A percentile compares a stretch with the other conserved stretches of the same genome.
Evolutionary conservation across 1,140 invertebrate genomes (phyloP).

Genomic region (Habropoda laboriosa): DNA sequence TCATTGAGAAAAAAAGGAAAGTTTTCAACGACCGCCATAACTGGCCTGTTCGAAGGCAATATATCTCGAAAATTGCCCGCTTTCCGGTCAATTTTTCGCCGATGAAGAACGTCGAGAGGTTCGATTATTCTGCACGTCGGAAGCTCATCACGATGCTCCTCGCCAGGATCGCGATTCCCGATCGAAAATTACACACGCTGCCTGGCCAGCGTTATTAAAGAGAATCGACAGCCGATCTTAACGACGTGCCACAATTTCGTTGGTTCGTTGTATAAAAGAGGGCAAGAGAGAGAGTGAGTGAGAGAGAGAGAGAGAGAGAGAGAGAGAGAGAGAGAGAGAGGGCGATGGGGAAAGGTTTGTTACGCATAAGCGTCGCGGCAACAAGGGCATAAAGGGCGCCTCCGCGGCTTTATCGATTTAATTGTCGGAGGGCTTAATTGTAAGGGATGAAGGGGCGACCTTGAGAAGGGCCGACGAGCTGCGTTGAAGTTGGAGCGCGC

Average conservation of each 20-base stretch:
- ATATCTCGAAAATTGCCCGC: background rate
- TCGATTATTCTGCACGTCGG: background rate
- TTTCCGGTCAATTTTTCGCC: background rate
- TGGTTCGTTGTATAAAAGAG: slow-evolving; percentile 21
- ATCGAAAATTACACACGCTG: slow-evolving; percentile 34
- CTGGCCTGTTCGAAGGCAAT: background rate
- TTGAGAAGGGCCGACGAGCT: slow-evolving; percentile 62
- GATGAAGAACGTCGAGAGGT: background rate
- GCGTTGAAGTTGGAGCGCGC: slow-evolving; percentile 60
- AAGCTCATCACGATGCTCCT: background rate
- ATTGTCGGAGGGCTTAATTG: slow-evolving; percentile 74
- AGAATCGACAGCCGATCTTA: slow-evolving; percentile 28
- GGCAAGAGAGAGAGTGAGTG: background rate
- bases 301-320: background rate
- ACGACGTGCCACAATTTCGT: slow-evolving; percentile 39
- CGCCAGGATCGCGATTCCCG: background rate
- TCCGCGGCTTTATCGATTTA: slow-evolving; percentile 73
- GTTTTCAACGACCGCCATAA: background rate
- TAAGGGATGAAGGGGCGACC: slow-evolving; percentile 68
- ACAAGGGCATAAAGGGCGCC: slow-evolving; percentile 39
- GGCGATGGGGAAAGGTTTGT: slow-evolving; percentile 22
- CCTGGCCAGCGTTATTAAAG: slow-evolving; percentile 36
- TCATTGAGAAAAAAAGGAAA: too few relatives aligned
- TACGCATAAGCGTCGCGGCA: slow-evolving; percentile 38
- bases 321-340: background rate